phyloP scores from a whole-genome alignment of 2,113 vertebrate species.

The Perognathus longimembris region DNA sequence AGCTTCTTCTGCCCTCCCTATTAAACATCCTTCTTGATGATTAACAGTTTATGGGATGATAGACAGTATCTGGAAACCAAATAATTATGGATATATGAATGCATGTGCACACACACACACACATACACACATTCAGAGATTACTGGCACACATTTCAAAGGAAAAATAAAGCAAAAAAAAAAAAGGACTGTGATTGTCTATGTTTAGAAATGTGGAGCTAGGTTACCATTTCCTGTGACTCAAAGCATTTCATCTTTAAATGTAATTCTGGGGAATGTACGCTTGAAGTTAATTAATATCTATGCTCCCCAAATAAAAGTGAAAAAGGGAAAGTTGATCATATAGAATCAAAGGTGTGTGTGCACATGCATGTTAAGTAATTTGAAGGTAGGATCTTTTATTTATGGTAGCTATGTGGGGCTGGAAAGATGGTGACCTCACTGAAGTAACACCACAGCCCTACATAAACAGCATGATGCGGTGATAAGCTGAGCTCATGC shows the following conservation, averaged over 20 bases:
- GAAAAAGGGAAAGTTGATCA: slow-evolving; percentile 62
- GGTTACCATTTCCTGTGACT: slow-evolving; percentile 65
- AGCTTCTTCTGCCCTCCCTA: slow-evolving; percentile 76
- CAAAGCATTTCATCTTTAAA: slow-evolving; percentile 71
- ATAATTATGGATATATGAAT: neutral
- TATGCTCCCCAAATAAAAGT: slow-evolving; percentile 9
- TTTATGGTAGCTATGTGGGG: neutral
- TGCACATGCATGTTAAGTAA: slow-evolving; percentile 35
- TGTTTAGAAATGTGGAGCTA: slow-evolving; percentile 62
- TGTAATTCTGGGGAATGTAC: slow-evolving; percentile 73
- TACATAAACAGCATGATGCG: neutral
- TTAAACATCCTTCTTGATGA: slow-evolving; percentile 68
- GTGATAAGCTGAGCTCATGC: neutral
- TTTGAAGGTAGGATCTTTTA: slow-evolving; percentile 45
- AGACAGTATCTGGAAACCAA: slow-evolving; percentile 34
- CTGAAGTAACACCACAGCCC: neutral
- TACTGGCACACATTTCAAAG: slow-evolving; percentile 64
- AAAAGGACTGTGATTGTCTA: slow-evolving; percentile 53
- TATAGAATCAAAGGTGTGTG: neutral
- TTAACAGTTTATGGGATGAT: slow-evolving; percentile 70
- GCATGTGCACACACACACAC: neutral
- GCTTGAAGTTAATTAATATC: slow-evolving; percentile 78
- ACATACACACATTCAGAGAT: neutral
- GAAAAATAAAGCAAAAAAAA: neutral
- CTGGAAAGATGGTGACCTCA: neutral